phyloP scores from a whole-genome alignment of 2,113 vertebrate genomes.

The Leucopsar rothschildi region DNA sequence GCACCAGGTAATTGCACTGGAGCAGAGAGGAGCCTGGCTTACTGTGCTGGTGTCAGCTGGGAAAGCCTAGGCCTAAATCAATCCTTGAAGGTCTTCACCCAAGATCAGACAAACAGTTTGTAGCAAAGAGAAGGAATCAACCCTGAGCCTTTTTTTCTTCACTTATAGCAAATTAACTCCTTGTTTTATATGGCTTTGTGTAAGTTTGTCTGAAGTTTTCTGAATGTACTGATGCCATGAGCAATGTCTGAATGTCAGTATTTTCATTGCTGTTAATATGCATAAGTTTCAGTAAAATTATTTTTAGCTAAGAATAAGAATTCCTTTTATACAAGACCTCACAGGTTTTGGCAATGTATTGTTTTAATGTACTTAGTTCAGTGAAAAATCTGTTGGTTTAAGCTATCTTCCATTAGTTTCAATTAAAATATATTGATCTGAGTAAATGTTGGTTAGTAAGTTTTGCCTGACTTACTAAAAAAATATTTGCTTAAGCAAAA shows the following conservation, averaged over 20 bases:
- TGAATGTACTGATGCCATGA: neutral
- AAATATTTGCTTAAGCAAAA: conserved; percentile 64
- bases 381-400: conserved; percentile 75
- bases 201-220: neutral
- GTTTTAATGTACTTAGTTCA: conserved; percentile 71
- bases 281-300: conserved; percentile 32
- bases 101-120: neutral
- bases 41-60: neutral
- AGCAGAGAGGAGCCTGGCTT: neutral
- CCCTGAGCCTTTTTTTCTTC: neutral
- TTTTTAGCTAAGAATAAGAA: conserved; percentile 59
- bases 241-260: neutral
- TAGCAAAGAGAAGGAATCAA: neutral
- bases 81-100: neutral
- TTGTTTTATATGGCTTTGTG: neutral
- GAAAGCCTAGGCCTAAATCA: neutral
- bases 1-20: neutral
- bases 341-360: conserved; percentile 70
- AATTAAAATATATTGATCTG: conserved; percentile 78
- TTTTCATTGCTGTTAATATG: conserved; percentile 26
- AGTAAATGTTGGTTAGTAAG: conserved; percentile 71
- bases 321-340: conserved; percentile 62
- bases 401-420: conserved; percentile 75
- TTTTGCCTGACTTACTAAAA: conserved; percentile 54
- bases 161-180: neutral